phyloP scores from a whole-genome alignment of 2,888 invertebrate species.

The Acrobasis suavella region DNA sequence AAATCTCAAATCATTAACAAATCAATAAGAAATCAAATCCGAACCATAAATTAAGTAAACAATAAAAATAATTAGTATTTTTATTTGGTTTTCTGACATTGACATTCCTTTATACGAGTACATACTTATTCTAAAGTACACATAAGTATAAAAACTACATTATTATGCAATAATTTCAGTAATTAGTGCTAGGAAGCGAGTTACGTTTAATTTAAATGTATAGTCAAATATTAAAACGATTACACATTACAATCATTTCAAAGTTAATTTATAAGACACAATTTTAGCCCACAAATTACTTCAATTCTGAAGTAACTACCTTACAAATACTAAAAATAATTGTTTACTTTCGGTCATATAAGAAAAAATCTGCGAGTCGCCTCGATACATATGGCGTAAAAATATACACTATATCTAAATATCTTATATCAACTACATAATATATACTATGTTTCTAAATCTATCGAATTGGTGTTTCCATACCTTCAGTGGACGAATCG shows the following conservation, averaged over 20 bases:
- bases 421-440: conserved; percentile 27
- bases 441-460: conserved; percentile 39
- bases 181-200: conserved; percentile 21
- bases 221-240: conserved; percentile 27
- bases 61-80: conserved; percentile 38
- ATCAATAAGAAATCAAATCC: conserved; percentile 31
- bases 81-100: conserved; percentile 38
- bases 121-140: conserved; percentile 16
- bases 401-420: conserved; percentile 22
- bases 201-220: conserved; percentile 25
- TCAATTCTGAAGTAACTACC: conserved; percentile 20
- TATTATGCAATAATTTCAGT: conserved; percentile 25
- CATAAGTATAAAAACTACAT: conserved; percentile 31
- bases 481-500: conserved; percentile 80
- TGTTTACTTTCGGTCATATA: conserved; percentile 22
- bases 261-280: conserved; percentile 57
- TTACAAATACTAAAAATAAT: conserved; percentile 1
- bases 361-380: conserved; percentile 26
- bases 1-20: conserved; percentile 37
- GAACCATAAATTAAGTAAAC: conserved; percentile 29
- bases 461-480: conserved; percentile 73
- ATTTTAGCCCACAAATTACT: conserved; percentile 47
- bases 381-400: conserved; percentile 22
- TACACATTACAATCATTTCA: conserved; percentile 33
- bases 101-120: conserved; percentile 25